Evolutionary conservation across 2,113 vertebrate species (phyloP).

Genomic region (Callithrix jacchus): DNA sequence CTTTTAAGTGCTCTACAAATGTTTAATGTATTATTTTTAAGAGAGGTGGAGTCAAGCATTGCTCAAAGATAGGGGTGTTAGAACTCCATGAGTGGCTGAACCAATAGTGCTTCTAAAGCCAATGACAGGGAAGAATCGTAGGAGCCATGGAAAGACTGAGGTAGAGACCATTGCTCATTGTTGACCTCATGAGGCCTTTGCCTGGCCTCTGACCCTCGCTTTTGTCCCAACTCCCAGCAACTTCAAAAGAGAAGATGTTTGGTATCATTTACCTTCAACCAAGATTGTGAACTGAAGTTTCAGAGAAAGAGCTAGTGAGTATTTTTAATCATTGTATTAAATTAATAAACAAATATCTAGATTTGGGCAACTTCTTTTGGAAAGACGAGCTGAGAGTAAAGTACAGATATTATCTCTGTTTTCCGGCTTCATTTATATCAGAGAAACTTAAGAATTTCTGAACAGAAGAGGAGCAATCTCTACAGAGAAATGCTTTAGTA

Average conservation of each 20-base stretch:
- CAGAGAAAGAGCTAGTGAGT: neutral
- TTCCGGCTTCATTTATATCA: constrained; percentile 27
- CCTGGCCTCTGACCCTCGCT: neutral
- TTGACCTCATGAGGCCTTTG: neutral
- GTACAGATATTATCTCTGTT: neutral
- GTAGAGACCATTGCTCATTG: neutral
- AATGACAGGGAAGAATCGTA: neutral
- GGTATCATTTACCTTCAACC: neutral
- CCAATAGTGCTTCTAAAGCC: neutral
- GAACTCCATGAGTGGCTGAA: neutral
- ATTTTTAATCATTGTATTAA: neutral
- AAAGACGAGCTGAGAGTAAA: neutral
- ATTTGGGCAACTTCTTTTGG: neutral
- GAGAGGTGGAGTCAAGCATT: neutral
- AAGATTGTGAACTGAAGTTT: neutral
- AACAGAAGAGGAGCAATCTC: constrained; percentile 3
- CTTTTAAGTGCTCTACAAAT: neutral
- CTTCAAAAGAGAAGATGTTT: neutral
- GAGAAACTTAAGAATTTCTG: constrained; percentile 20
- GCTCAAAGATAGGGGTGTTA: neutral
- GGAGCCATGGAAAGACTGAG: neutral
- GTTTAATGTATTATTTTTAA: constrained; percentile 32
- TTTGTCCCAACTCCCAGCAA: neutral
- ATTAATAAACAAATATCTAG: constrained; percentile 20
- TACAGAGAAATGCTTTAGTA: neutral